Evolutionary conservation across 1,140 invertebrate species (phyloP).

Genomic region (Neodiprion fabricii): DNA sequence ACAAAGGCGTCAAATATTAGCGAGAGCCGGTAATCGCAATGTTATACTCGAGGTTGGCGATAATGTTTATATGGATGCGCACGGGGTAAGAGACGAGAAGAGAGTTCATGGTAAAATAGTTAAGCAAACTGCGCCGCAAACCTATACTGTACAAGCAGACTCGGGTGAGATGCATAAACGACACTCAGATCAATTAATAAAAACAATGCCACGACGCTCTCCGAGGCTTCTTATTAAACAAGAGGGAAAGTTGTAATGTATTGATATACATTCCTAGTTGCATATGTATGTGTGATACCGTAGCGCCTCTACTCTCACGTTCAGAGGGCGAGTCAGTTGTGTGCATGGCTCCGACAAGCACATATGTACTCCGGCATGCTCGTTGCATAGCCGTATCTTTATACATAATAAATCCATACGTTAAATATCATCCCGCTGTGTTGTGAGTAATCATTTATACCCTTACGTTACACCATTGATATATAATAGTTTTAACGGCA

Average conservation of each 20-base stretch:
- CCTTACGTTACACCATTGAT: neutral
- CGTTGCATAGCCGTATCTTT: no score
- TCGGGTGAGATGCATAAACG: constrained; percentile 17
- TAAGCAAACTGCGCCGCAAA: constrained; percentile 16
- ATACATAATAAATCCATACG: no score
- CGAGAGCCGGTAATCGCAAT: constrained; percentile 13
- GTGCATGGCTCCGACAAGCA: no score
- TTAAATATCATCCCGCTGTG: no score
- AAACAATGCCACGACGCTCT: neutral
- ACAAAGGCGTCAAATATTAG: constrained; percentile 10
- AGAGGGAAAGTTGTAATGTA: constrained; percentile 2
- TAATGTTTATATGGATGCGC: constrained; percentile 9
- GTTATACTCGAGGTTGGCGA: constrained; percentile 15
- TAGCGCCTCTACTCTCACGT: no score
- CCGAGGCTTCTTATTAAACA: constrained; percentile 1
- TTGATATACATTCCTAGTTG: no score
- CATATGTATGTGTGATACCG: no score
- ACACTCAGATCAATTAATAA: constrained; percentile 18
- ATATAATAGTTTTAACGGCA: no score
- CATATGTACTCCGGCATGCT: no score
- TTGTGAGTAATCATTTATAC: no score
- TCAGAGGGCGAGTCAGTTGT: no score
- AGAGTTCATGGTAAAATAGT: constrained; percentile 11
- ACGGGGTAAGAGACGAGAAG: constrained; percentile 14
- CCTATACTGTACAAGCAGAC: constrained; percentile 17